A percentile compares a stretch with the other conserved stretches of the same genome.
Conservation (phyloP, 2,113 vertebrate genomes). For the Regulus satrapa region DNA sequence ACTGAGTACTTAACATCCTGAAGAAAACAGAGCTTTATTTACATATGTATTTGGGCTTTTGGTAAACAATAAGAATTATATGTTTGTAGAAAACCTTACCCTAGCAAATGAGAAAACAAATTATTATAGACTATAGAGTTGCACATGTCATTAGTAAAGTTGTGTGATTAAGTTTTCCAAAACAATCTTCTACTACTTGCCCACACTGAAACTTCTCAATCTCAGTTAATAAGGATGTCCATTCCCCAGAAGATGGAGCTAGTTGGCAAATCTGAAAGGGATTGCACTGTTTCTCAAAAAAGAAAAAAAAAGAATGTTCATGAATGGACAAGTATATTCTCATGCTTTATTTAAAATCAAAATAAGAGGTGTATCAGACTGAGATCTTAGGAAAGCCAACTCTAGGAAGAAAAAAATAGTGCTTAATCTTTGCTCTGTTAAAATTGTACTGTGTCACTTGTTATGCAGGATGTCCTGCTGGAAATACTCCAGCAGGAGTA, state of each 20-base stretch:
- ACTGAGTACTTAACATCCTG: neutral
- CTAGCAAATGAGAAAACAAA: neutral
- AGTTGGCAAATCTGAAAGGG: slow-evolving; percentile 15
- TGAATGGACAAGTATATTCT: neutral
- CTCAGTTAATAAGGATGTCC: neutral
- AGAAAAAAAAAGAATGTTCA: neutral
- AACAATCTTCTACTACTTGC: neutral
- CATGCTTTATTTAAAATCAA: neutral
- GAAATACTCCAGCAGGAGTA: neutral
- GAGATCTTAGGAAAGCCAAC: neutral
- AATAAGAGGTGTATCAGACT: neutral
- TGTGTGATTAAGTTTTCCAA: neutral
- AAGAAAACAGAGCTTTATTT: neutral
- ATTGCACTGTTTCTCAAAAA: neutral
- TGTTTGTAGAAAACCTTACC: neutral
- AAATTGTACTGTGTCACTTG: neutral
- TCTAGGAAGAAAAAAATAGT: neutral
- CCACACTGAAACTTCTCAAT: neutral
- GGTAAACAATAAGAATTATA: neutral
- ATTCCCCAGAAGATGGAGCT: slow-evolving; percentile 68
- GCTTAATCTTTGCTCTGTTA: neutral
- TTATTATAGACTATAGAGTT: neutral
- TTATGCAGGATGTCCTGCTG: neutral
- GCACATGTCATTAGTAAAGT: neutral
- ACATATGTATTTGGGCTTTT: neutral